Base-by-base conservation (phyloP, 2,113 vertebrate species). In the Centropristis striata region DNA sequence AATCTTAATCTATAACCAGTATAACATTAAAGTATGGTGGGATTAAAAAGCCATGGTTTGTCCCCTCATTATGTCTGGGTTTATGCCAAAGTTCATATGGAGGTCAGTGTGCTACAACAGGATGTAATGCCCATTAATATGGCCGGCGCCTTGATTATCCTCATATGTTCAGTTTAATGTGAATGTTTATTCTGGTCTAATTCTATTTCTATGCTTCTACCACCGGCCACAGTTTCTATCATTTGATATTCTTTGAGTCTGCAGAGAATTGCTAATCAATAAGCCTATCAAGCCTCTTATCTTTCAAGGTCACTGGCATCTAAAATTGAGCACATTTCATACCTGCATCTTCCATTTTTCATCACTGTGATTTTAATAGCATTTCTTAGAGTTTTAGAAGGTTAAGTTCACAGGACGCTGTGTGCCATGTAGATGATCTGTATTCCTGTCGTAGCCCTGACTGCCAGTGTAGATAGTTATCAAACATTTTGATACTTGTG, bases 191-290 rank as follows among this genome's bases (percentile, higher is more conserved):
- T 32, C 32, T 32, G 6, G 32, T 32, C 32, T 4, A 32, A 32
- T 32, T 32, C 32, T 32, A 6, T 32, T 32, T 32, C 32, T 6
- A 32, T 32, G 4, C 66, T 74, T 23, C 32, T 64, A n/a, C 16
- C 59, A 39, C 27, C 55, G 41, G 37, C 27, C 25, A n/a, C 3
- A n/a, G 32, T 39, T 51, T 25, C 39, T 55, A 57, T 69, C 41
- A 68, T 75, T 70, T 85, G 39, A 68, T 60, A 68, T 63, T 76
- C 64, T 61, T 68, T 9, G 46, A 44, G 64, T 59, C 53, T 46
- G 66, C 59, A 65, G 67, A 57, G 58, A 78, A 57, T 50, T 70
- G 50, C 64, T 74, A 72, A 90, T 92, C 84, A 72, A 88, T 90
- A 85, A 73, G 37, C 39, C 28, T 21, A 72, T 90, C 75, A 78